phyloP scores from a whole-genome alignment of 2,113 vertebrate species.

The Sphaerodactylus townsendi region DNA sequence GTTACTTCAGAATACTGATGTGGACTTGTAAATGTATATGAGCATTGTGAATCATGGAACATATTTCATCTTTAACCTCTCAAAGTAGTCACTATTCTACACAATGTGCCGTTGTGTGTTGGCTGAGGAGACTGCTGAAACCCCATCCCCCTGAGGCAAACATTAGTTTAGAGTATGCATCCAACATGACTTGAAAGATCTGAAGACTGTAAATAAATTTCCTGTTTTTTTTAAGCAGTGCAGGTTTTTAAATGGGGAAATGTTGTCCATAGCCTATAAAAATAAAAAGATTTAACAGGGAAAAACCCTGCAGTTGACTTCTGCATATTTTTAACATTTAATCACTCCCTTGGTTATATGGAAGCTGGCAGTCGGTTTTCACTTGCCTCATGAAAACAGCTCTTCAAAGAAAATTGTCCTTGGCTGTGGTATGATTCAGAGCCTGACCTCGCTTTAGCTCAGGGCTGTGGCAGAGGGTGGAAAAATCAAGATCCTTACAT shows the following conservation, averaged over 20 bases:
- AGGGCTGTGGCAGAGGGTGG: conserved; percentile 11
- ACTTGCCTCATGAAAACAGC: conserved; percentile 41
- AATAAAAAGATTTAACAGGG: conserved; percentile 62
- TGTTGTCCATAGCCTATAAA: conserved; percentile 58
- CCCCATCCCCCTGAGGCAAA: conserved; percentile 22
- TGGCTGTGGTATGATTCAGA: conserved; percentile 34
- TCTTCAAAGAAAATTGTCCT: conserved; percentile 43
- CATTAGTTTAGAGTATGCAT: conserved; percentile 60
- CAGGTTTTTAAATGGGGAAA: conserved; percentile 60
- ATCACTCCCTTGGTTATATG: conserved; percentile 58
- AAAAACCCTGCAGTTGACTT: conserved; percentile 60
- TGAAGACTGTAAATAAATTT: conserved; percentile 66
- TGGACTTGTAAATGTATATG: conserved; percentile 60
- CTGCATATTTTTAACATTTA: conserved; percentile 62
- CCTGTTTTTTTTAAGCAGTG: conserved; percentile 45
- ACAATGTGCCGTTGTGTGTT: conserved; percentile 55
- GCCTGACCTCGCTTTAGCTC: conserved; percentile 29
- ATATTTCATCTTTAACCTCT: conserved; percentile 57
- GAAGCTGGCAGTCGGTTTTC: conserved; percentile 43
- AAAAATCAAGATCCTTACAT: background rate
- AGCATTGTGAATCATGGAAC: conserved; percentile 64
- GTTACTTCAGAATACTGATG: conserved; percentile 39
- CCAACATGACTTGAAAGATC: conserved; percentile 57
- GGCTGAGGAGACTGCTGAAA: conserved; percentile 39
- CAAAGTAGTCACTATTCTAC: conserved; percentile 53